Evolutionary conservation across 2,797 vertebrate genomes (phyloP), one percentile per base, ranked within the genome.

Genomic region (Cheracebus regulus): DNA sequence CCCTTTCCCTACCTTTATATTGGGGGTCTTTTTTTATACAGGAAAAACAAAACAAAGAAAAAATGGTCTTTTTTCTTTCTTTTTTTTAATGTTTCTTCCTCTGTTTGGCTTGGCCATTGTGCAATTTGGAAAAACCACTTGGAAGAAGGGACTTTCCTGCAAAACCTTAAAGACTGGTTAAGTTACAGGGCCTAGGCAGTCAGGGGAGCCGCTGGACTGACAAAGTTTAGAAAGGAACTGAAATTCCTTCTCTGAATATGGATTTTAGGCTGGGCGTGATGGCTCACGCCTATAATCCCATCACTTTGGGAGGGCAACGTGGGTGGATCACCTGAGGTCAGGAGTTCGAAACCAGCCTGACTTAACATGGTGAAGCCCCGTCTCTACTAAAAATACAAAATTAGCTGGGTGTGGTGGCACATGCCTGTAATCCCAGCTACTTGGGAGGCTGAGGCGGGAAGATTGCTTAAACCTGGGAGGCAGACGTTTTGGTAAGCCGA

Each of bases 1-100:
- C 28, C 75, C 85, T 46, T 67, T 88, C 46, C 93, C 81, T 93
- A 81, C 44, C 75, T 97, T 98, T 86, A 97, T 96, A 95, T 20
- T 82, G 61, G 93, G 52, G 44, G 19, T 82, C 81, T 22, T 86
- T 98, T 98, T 97, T 98, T 98, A 98, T 97, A 98, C 88, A 96
- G 95, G 46, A 92, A 96, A 96, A 96, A 97, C 80, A 89, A 97
- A 96, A 86, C 58, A 79, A 97, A 95, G 97, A 93, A 97, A 96
- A 92, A 52, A 46, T 1, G 84, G 70, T 97, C 91, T 88, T 96
- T 83, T 96, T 81, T 85, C 58, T 36, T 41, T 78, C 2, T 2
- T 41, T 93, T 85, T 91, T 97, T 75, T 83, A 90, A 95, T 95
- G 41, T 95, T 96, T 96, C 67, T 96, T 97, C 2, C 44, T 93